Evolutionary conservation across 53 echinoderm and acorn worm genomes (phyloP).

Genomic region (Holothuria scabra): DNA sequence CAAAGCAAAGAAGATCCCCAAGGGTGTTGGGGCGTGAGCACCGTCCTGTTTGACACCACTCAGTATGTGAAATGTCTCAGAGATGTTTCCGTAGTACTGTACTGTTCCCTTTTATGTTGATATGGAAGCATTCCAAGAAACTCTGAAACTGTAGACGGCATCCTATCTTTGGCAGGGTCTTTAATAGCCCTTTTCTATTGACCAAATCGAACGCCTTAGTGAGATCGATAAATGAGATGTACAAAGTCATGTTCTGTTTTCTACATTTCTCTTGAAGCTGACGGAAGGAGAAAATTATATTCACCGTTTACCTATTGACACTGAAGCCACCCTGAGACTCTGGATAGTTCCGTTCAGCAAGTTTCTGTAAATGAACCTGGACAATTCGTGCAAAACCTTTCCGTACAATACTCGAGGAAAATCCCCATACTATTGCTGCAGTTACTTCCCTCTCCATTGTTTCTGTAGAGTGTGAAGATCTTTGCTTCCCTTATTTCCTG

Average conservation of each 20-base stretch:
- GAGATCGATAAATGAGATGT: constrained; percentile 14
- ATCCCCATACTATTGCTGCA: constrained; percentile 45
- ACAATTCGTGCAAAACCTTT: constrained; percentile 32
- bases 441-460: constrained; percentile 37
- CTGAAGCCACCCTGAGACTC: constrained; percentile 56
- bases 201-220: constrained; percentile 37
- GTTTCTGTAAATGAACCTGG: constrained; percentile 30
- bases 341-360: constrained; percentile 50
- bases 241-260: background rate
- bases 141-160: constrained; percentile 35
- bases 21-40: constrained; percentile 50
- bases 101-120: constrained; percentile 36
- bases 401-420: constrained; percentile 44
- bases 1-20: constrained; percentile 60
- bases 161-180: constrained; percentile 11
- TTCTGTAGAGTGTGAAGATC: constrained; percentile 57
- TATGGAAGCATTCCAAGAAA: constrained; percentile 49
- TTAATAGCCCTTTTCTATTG: constrained; percentile 28
- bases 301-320: constrained; percentile 8
- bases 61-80: constrained; percentile 40
- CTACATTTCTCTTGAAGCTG: too few relatives aligned
- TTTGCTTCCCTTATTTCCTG: constrained; percentile 49
- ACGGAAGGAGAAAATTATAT: constrained; percentile 53
- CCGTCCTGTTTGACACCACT: constrained; percentile 64
- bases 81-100: constrained; percentile 34